phyloP scores from a whole-genome alignment of 2,797 vertebrate genomes.

The Anableps anableps region DNA sequence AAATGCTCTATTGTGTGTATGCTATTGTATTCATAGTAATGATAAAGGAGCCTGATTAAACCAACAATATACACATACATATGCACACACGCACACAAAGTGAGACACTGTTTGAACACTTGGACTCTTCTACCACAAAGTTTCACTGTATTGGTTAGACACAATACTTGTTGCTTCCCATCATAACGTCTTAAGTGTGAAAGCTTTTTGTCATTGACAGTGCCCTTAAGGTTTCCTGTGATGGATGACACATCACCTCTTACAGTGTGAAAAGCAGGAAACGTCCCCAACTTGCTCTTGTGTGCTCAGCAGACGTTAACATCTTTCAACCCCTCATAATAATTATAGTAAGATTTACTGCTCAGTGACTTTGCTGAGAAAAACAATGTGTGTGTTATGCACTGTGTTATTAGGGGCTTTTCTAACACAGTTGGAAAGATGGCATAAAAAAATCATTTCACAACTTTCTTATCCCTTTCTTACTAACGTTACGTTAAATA shows the following conservation, averaged over 20 bases:
- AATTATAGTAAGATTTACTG: slow-evolving; percentile 56
- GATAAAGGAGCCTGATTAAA: background rate
- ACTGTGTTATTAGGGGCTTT: background rate
- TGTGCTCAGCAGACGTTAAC: slow-evolving; percentile 10
- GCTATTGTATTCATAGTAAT: background rate
- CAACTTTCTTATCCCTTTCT: background rate
- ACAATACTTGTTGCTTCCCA: slow-evolving; percentile 9
- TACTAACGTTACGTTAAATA: background rate
- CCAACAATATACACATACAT: background rate
- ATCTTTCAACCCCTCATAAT: slow-evolving; percentile 49
- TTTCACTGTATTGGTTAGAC: background rate
- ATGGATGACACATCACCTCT: slow-evolving; percentile 28
- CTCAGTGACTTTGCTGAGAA: slow-evolving; percentile 32
- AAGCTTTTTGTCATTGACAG: slow-evolving; percentile 3
- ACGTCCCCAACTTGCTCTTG: slow-evolving; percentile 24
- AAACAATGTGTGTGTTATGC: slow-evolving; percentile 38
- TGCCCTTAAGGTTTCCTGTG: slow-evolving; percentile 37
- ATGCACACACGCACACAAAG: background rate
- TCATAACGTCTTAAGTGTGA: slow-evolving; percentile 15
- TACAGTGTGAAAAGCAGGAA: slow-evolving; percentile 35
- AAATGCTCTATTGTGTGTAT: background rate
- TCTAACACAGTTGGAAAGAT: background rate
- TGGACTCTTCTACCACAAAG: background rate
- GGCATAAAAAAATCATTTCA: background rate
- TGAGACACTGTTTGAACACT: background rate